Evolutionary conservation across 1,140 invertebrate genomes (phyloP).

Genomic region (Babylonia areolata): DNA sequence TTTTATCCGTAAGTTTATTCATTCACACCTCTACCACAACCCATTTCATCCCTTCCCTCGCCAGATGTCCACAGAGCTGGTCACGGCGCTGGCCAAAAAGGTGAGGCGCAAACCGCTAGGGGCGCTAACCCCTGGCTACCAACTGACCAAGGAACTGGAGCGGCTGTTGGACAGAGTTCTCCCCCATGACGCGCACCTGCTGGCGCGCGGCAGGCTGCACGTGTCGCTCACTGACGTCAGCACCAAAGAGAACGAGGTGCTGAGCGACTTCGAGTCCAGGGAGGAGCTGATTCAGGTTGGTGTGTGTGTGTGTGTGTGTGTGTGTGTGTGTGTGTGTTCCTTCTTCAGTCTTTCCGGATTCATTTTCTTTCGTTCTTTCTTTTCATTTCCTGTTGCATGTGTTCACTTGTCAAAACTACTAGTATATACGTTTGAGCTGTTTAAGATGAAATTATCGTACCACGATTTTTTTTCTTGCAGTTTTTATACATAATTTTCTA

Average conservation of each 20-base stretch:
- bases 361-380: too few species aligned
- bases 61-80: slow-evolving; percentile 63
- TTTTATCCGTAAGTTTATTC: background rate
- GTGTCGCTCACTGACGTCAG: slow-evolving; percentile 68
- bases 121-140: slow-evolving; percentile 64
- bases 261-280: slow-evolving; percentile 58
- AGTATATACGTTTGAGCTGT: too few species aligned
- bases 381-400: too few species aligned
- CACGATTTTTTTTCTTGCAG: too few species aligned
- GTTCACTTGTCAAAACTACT: too few species aligned
- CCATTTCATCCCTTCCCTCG: slow-evolving; percentile 28
- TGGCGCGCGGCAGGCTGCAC: slow-evolving; percentile 56
- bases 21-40: too few species aligned
- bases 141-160: slow-evolving; percentile 54
- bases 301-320: background rate
- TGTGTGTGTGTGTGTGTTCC: background rate
- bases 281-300: slow-evolving; percentile 67
- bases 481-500: too few species aligned
- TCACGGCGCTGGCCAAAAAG: slow-evolving; percentile 56
- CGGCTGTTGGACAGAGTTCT: slow-evolving; percentile 57
- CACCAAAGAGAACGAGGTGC: slow-evolving; percentile 62
- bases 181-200: slow-evolving; percentile 62
- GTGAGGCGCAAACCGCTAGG: slow-evolving; percentile 61
- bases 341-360: too few species aligned
- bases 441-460: too few species aligned